These are phyloP conservation scores for Pseudorasbora parva DNA, from an alignment of 2,113 vertebrate species.

Conservation along the genomic window DNA sequence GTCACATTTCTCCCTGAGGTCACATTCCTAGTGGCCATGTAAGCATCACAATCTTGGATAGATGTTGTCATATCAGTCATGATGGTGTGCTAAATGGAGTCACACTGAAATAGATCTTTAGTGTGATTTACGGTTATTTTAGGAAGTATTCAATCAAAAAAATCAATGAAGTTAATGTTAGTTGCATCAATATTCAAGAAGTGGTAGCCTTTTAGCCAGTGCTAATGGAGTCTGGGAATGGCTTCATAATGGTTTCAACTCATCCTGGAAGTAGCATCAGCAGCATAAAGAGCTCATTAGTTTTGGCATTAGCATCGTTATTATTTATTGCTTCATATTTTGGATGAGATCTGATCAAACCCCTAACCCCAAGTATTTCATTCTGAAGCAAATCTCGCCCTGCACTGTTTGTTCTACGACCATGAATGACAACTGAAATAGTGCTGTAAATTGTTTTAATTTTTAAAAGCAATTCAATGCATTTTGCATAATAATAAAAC, in stretches of 20 bases:
- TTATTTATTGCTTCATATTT: background rate
- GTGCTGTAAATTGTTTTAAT: too few species aligned
- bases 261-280: background rate
- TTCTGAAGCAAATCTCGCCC: background rate
- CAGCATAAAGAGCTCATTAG: background rate
- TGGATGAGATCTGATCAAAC: background rate
- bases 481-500: background rate
- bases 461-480: background rate
- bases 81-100: slow-evolving; percentile 15
- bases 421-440: background rate
- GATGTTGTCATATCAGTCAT: background rate
- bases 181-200: background rate
- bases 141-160: background rate
- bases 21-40: slow-evolving; percentile 38
- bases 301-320: background rate
- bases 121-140: background rate
- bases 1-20: background rate
- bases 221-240: slow-evolving; percentile 11
- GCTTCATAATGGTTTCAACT: background rate
- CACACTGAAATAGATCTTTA: background rate
- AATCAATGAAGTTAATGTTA: background rate
- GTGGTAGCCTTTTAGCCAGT: background rate
- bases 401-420: background rate
- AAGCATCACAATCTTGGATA: background rate
- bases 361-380: background rate